Evolutionary conservation across 2,797 vertebrate species (phyloP).

Genomic region (Helostoma temminkii): DNA sequence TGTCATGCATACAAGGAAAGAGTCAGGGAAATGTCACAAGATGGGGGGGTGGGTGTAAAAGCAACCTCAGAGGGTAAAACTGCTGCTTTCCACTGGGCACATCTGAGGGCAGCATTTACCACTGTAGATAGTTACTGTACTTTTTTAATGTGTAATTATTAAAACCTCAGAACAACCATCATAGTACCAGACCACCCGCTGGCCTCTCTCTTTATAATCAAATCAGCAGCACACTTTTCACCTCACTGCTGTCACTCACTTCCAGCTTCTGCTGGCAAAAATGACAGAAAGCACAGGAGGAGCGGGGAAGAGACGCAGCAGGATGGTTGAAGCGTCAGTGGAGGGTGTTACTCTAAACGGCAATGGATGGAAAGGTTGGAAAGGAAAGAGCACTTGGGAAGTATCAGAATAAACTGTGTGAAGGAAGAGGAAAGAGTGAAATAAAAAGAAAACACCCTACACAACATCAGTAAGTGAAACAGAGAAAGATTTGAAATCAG

Average conservation of each 20-base stretch:
- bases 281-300: constrained; percentile 55
- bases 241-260: constrained; percentile 60
- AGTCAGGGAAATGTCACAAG: constrained; percentile 38
- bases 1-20: constrained; percentile 30
- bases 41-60: constrained; percentile 2
- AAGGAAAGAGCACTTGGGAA: constrained; percentile 14
- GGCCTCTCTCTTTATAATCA: constrained; percentile 54
- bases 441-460: constrained; percentile 1
- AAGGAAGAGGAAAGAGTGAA: constrained; percentile 21
- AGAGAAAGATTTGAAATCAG: constrained; percentile 26
- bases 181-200: constrained; percentile 31
- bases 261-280: constrained; percentile 42
- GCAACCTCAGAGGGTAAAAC: constrained; percentile 2
- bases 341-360: background rate
- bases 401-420: constrained; percentile 30
- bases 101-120: constrained; percentile 32
- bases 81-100: constrained; percentile 15
- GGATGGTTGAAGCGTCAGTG: background rate
- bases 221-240: constrained; percentile 51
- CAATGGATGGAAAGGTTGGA: constrained; percentile 32
- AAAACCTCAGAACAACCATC: constrained; percentile 43
- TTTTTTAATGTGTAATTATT: constrained; percentile 47
- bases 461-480: constrained; percentile 34
- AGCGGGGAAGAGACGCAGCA: background rate
- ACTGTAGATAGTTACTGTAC: background rate